Conservation (phyloP, 2,113 vertebrate species). For the Sitta europaea region DNA sequence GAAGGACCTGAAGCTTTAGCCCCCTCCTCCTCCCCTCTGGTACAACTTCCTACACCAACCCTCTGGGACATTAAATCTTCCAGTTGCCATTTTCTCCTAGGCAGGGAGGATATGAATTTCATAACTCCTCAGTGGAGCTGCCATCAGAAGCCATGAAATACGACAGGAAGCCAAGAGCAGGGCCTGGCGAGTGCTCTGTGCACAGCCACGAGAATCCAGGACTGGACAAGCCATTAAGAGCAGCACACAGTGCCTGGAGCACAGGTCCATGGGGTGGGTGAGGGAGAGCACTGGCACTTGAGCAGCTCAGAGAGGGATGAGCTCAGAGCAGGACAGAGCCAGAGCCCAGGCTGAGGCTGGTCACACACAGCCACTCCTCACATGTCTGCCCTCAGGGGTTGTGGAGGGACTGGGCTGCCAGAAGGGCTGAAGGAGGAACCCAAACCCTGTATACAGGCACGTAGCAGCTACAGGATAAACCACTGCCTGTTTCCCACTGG, state of each 20-base stretch:
- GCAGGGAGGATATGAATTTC: constrained; percentile 71
- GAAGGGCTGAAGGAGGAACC: background rate
- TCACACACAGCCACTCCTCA: background rate
- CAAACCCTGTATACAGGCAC: background rate
- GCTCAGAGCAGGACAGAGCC: background rate
- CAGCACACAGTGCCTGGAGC: background rate
- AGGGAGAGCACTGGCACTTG: background rate
- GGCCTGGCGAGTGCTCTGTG: background rate
- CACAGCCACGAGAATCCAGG: background rate
- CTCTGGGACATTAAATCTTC: constrained; percentile 69
- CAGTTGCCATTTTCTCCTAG: constrained; percentile 48
- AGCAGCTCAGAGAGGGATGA: background rate
- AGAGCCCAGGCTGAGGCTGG: background rate
- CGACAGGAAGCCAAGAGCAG: constrained; percentile 50
- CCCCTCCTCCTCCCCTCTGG: background rate
- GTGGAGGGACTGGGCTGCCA: background rate
- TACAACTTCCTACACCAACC: constrained; percentile 49
- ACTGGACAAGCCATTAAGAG: background rate
- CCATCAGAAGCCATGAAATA: constrained; percentile 68
- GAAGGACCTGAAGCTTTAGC: background rate
- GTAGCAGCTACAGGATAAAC: background rate
- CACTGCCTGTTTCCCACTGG: background rate
- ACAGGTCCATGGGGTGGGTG: fast-evolving
- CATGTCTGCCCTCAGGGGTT: background rate
- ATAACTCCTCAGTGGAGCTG: constrained; percentile 62